phyloP scores from a whole-genome alignment of 2,113 vertebrate species.

The Rousettus leschenaultii region DNA sequence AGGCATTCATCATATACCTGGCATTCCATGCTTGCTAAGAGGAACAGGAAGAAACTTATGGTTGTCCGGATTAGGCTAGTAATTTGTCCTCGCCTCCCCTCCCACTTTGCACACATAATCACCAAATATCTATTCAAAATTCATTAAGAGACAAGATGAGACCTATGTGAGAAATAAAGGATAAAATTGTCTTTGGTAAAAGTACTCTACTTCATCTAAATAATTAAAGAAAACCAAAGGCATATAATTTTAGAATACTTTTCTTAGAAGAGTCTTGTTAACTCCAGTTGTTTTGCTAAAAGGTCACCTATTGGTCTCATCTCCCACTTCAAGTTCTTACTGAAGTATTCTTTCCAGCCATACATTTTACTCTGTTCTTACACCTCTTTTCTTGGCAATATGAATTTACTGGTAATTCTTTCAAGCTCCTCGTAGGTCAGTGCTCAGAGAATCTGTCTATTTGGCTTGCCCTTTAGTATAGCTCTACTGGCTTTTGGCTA shows the following conservation, averaged over 20 bases:
- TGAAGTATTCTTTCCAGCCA: background rate
- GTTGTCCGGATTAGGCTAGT: background rate
- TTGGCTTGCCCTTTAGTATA: background rate
- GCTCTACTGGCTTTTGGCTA: background rate
- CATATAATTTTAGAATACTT: background rate
- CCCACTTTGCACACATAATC: background rate
- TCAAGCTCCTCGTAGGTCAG: background rate
- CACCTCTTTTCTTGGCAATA: background rate
- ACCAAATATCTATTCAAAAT: background rate
- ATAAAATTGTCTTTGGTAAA: background rate
- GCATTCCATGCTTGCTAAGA: background rate
- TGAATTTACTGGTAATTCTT: background rate
- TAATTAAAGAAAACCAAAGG: background rate
- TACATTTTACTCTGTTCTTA: background rate
- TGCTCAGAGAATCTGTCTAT: background rate
- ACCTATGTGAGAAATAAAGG: background rate
- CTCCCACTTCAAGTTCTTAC: background rate
- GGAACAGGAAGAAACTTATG: background rate
- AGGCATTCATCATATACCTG: background rate
- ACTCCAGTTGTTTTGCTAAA: background rate
- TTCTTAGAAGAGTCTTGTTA: background rate
- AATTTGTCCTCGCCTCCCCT: background rate
- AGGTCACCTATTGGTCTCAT: background rate
- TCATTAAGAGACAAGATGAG: background rate
- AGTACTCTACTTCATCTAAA: background rate